Evolutionary conservation across 2,113 vertebrate species (phyloP).

Genomic region (Catharus fuscescens): DNA sequence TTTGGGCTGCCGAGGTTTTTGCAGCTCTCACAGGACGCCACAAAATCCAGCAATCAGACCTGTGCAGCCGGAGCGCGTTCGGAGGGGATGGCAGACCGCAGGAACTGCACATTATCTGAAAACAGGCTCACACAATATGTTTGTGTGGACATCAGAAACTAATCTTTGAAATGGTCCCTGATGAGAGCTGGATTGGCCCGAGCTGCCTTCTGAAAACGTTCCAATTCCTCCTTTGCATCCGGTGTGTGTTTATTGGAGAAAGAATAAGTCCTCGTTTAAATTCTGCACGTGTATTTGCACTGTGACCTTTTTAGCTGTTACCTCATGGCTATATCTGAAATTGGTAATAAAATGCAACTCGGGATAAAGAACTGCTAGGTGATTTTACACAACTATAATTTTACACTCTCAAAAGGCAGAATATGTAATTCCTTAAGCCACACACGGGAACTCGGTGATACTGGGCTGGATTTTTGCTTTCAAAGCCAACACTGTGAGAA

Average conservation of each 20-base stretch:
- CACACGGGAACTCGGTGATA: slow-evolving; percentile 19
- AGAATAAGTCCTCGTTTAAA: slow-evolving; percentile 50
- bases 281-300: slow-evolving; percentile 31
- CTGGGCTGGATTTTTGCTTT: slow-evolving; percentile 30
- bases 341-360: slow-evolving; percentile 49
- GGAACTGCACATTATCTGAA: background rate
- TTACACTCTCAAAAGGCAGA: slow-evolving; percentile 46
- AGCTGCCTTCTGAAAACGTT: slow-evolving; percentile 15
- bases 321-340: slow-evolving; percentile 47
- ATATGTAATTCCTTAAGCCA: slow-evolving; percentile 49
- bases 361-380: slow-evolving; percentile 32
- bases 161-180: slow-evolving; percentile 59
- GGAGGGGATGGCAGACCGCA: slow-evolving; percentile 9
- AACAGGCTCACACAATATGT: background rate
- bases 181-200: slow-evolving; percentile 8
- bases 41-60: slow-evolving; percentile 55
- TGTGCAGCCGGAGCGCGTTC: background rate
- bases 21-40: slow-evolving; percentile 43
- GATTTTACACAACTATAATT: slow-evolving; percentile 58
- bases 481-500: background rate
- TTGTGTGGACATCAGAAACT: slow-evolving; percentile 47
- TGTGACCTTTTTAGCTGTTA: slow-evolving; percentile 56
- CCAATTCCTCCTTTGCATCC: slow-evolving; percentile 45
- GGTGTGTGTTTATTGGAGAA: slow-evolving; percentile 52
- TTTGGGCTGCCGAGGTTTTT: slow-evolving; percentile 29